Evolutionary conservation across 2,888 invertebrate species (phyloP), one percentile per base, ranked within the genome.

Genomic region (Willowsia nigromaculata): DNA sequence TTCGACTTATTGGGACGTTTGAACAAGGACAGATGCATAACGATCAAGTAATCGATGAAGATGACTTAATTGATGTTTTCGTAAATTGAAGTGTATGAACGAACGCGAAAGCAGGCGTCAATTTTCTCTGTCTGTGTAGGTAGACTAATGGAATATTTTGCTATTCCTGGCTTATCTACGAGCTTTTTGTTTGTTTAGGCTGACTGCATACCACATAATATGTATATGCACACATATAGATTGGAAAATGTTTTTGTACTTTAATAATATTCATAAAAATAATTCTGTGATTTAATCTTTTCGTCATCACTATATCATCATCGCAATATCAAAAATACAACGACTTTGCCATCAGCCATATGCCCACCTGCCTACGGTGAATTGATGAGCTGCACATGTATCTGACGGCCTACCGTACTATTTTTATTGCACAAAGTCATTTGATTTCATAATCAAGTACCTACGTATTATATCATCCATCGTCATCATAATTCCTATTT

Each of bases 31-130:
- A 87, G 15, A 71, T 33, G 47, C 87, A 56, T 50, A 71, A 53
- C 50, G 37, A 84, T 30, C 47, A 76, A 85, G 47, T 47, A 74
- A 88, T 88, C 47, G 88, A 76, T 76, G 83, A 88, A 82, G 88
- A 88, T 83, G 88, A 88, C 74, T 88, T 83, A 82, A 88, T 83
- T 88, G 62, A 81, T 43, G 62, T 43, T 47, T 47, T 22, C 74
- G 30, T 74, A 27, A 33, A 74, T 47, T 18, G 15, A 47, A 74
- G 47, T 47, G 68, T 68, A 68, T 62, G 25, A 27, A 33, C 6
- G 47, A 74, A 18, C 53, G 47, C 6, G 47, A 74, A 18, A 33
- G 47, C 43, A 74, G 74, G 74, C 74, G 78, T 78, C 33, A 56
- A 78, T 56, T 76, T 27, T 18, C 13, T 33, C n/a, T 30, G 15